Percentiles rank a stretch among this genome's conserved stretches.
Evolutionary conservation across 1,140 invertebrate species (phyloP).

Genomic region (Philaenus spumarius): DNA sequence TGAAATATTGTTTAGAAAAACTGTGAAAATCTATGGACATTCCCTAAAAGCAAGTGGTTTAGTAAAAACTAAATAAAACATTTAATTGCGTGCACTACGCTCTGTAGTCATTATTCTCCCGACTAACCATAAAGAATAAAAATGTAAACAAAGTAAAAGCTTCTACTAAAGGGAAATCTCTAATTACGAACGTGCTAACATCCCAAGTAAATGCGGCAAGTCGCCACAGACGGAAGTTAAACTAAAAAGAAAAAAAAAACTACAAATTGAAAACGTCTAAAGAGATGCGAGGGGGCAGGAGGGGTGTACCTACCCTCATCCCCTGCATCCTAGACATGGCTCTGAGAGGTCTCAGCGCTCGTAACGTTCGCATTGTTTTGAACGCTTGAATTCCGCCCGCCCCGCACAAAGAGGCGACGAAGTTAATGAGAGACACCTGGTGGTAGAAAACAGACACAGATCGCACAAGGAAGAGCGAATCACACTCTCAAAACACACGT

Average conservation of each 20-base stretch:
- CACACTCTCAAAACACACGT: too few species aligned
- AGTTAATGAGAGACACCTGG: slow-evolving; percentile 95
- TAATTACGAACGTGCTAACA: too few species aligned
- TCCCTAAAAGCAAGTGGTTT: too few species aligned
- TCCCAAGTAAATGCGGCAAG: not conserved
- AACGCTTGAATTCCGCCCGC: slow-evolving; percentile 94
- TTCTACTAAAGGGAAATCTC: too few species aligned
- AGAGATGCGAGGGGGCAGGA: not conserved
- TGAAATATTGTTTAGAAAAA: too few species aligned
- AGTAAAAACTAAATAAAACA: too few species aligned
- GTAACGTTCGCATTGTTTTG: slow-evolving; percentile 95
- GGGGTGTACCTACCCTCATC: slow-evolving; percentile 81
- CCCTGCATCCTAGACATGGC: slow-evolving; percentile 97
- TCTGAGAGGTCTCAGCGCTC: slow-evolving; percentile 88
- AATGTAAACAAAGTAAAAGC: too few species aligned
- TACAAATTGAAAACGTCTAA: not conserved
- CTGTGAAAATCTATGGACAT: too few species aligned
- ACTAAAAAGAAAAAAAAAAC: not conserved
- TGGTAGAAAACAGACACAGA: slow-evolving; percentile 45
- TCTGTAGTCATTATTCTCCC: too few species aligned
- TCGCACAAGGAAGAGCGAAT: too few species aligned
- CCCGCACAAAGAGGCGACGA: slow-evolving; percentile 87
- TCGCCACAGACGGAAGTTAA: not conserved
- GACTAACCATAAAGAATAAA: too few species aligned
- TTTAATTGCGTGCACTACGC: too few species aligned